Base-by-base conservation (phyloP, 1,140 invertebrate species). In the Drosophila bocki region DNA sequence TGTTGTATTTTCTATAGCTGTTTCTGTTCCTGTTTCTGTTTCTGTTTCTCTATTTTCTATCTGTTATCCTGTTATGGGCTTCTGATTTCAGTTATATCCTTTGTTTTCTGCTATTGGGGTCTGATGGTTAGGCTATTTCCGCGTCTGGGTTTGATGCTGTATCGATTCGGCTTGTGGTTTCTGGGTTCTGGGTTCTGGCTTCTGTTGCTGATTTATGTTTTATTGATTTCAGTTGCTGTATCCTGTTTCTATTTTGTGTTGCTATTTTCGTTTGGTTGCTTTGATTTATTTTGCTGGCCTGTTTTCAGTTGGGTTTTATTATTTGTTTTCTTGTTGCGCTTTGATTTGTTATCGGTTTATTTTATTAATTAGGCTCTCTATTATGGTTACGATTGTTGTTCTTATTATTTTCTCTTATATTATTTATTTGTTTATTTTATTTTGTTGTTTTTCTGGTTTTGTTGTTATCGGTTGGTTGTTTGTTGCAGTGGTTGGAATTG, bases 391-490 rank as follows among this genome's bases (percentile, higher is more conserved):
- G 61, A 75, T 51, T 68, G 26, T 39, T 19, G 61, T 12, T n/a
- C 1, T 15, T 67, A 67, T 67, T 67, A 67, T 67, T 76, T 78
- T 33, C n/a, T 45, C 29, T 47, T 78, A 42, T 72, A 48, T 51
- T 70, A 74, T 84, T 75, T 60, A 74, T 62, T 75, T 75, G 41
- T 65, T 74, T 51, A 51, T 65, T 57, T 45, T 72, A 57, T 78
- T 53, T 44, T 41, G 12, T 54, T 81, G 63, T 50, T 86, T 63
- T 78, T 87, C 37, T 76, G 76, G 53, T 72, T 77, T 67, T 67
- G 67, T 81, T 85, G 54, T 82, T 82, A 70, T 76, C 62, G 59
- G 78, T 91, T 86, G 77, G 63, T 80, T 83, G 74, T 61, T 84
- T 50, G 35, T 53, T 68, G 59, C 67, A 70, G 67, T 70, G 67